Conservation (phyloP, 2,888 invertebrate species). For the Scrobipalpa atriplicella region DNA sequence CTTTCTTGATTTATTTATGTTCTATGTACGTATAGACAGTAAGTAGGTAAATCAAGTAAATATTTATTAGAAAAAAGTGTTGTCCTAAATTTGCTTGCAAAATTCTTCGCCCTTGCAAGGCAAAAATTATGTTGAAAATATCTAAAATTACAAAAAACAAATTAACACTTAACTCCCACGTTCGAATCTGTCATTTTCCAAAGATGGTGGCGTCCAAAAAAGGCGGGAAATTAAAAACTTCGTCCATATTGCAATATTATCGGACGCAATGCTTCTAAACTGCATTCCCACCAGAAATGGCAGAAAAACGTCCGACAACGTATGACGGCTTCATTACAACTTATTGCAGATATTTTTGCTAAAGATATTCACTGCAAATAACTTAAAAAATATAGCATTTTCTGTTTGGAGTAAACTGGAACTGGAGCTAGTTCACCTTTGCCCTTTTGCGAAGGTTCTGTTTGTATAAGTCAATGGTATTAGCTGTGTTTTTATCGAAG, state of each 20-base stretch:
- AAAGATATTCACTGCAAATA: neutral
- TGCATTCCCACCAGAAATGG: slow-evolving; percentile 1
- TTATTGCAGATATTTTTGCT: slow-evolving; percentile 19
- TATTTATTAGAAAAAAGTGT: too few species aligned
- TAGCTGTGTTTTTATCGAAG: too few species aligned
- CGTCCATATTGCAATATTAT: slow-evolving; percentile 16
- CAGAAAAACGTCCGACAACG: neutral
- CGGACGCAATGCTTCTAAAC: neutral
- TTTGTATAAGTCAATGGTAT: too few species aligned
- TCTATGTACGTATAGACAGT: too few species aligned
- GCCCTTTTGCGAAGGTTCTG: neutral
- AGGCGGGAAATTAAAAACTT: slow-evolving; percentile 12
- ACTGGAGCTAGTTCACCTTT: neutral
- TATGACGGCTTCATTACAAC: slow-evolving; percentile 29
- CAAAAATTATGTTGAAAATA: neutral
- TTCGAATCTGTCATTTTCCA: slow-evolving; percentile 3
- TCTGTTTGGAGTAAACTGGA: too few species aligned
- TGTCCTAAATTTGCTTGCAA: too few species aligned
- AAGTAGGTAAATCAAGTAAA: too few species aligned
- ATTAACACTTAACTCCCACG: slow-evolving; percentile 12
- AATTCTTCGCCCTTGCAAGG: neutral
- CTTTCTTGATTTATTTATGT: too few species aligned
- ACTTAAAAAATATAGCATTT: neutral
- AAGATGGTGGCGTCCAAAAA: neutral
- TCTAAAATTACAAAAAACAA: slow-evolving; percentile 29